Evolutionary conservation across 2,888 invertebrate species (phyloP).

Genomic region (Thymelicus sylvestris): DNA sequence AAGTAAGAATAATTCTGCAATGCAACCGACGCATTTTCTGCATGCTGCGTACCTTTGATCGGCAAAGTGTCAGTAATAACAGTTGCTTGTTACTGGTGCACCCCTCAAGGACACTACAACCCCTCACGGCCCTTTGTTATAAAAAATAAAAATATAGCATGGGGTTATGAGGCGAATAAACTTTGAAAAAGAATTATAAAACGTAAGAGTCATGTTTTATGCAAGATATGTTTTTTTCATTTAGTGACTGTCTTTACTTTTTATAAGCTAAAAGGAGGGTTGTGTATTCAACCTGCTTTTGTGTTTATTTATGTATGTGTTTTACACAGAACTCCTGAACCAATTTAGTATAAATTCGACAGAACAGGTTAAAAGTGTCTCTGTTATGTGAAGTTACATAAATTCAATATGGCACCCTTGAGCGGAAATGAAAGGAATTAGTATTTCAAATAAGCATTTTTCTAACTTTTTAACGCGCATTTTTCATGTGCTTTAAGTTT

Average conservation of each 20-base stretch:
- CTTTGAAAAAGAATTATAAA: slow-evolving; percentile 8
- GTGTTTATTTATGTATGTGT: too few relatives aligned
- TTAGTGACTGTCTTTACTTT: neutral
- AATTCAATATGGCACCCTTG: too few relatives aligned
- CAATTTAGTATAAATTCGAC: too few relatives aligned
- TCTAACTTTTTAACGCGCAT: too few relatives aligned
- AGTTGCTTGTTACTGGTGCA: slow-evolving; percentile 13
- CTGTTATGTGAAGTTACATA: too few relatives aligned
- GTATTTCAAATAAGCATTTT: too few relatives aligned
- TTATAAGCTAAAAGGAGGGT: neutral
- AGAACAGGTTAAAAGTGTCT: too few relatives aligned
- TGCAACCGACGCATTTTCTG: neutral
- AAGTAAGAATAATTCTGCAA: too few relatives aligned
- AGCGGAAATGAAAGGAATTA: too few relatives aligned
- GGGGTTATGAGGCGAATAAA: slow-evolving; percentile 19
- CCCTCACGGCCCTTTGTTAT: slow-evolving; percentile 20
- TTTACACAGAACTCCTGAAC: too few relatives aligned
- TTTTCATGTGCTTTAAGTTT: too few relatives aligned
- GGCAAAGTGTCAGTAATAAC: slow-evolving; percentile 17
- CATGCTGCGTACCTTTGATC: slow-evolving; percentile 1
- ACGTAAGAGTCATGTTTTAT: neutral
- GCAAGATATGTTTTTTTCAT: neutral
- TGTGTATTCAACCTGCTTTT: too few relatives aligned
- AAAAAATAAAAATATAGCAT: slow-evolving; percentile 14
- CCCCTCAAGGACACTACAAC: slow-evolving; percentile 1